These are phyloP conservation scores for Meandrina meandrites DNA, from an alignment of 92 coral and sea anemone genomes.

Conservation along the genomic window DNA sequence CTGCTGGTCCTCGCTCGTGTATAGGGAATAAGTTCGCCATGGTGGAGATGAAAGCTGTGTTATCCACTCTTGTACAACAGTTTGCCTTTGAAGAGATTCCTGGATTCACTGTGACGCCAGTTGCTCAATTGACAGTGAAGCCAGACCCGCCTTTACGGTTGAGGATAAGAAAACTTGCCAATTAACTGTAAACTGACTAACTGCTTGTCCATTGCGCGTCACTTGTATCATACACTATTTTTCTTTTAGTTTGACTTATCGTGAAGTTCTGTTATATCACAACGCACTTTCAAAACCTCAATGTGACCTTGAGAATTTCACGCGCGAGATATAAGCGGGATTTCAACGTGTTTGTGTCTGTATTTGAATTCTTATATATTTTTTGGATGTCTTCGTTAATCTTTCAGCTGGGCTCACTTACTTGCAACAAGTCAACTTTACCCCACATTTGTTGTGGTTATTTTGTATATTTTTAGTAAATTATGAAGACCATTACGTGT, in stretches of 20 bases:
- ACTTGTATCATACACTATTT: not conserved
- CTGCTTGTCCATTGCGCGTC: not conserved
- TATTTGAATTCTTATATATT: too few species aligned
- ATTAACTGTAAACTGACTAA: not conserved
- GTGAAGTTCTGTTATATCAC: not conserved
- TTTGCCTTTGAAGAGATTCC: slow-evolving; percentile 62
- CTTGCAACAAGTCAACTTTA: too few species aligned
- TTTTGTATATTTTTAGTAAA: too few species aligned
- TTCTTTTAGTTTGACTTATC: not conserved
- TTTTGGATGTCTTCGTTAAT: too few species aligned
- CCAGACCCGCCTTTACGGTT: slow-evolving; percentile 59
- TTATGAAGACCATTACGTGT: too few species aligned
- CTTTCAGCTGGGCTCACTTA: too few species aligned
- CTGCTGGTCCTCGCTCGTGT: slow-evolving; percentile 74
- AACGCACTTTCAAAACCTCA: too few species aligned
- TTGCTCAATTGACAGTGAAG: slow-evolving; percentile 35
- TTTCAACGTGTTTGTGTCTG: too few species aligned
- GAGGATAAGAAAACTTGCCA: slow-evolving; percentile 19
- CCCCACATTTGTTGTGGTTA: too few species aligned
- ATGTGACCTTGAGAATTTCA: too few species aligned
- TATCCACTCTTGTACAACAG: slow-evolving; percentile 48
- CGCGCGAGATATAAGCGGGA: too few species aligned
- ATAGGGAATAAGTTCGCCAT: slow-evolving; percentile 71
- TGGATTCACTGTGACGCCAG: slow-evolving; percentile 52
- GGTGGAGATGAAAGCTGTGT: slow-evolving; percentile 66